Evolutionary conservation across 1,140 invertebrate species (phyloP).

Genomic region (Macrotrachela quadricornifera): DNA sequence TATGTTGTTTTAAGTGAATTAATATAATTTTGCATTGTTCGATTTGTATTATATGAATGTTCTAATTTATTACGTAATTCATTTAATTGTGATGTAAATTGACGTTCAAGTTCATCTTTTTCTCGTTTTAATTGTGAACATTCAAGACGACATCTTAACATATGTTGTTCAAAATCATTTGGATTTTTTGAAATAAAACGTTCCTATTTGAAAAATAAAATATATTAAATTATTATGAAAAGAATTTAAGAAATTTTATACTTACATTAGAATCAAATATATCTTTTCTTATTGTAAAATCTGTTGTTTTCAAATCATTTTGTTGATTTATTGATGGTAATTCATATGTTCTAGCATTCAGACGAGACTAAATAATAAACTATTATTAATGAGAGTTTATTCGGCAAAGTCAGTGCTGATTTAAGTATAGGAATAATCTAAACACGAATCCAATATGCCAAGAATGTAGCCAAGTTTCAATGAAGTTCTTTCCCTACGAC

Average conservation of each 20-base stretch:
- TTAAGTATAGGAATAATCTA: no score
- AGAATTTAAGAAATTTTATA: neutral
- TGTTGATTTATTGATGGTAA: no score
- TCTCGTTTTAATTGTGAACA: neutral
- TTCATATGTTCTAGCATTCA: no score
- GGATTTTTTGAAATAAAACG: neutral
- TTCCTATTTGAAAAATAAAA: neutral
- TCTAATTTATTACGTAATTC: slow-evolving; percentile 5
- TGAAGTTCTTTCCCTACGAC: no score
- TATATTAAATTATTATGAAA: no score
- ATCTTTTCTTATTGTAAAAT: no score
- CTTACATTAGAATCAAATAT: neutral
- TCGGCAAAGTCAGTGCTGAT: no score
- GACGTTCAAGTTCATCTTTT: neutral
- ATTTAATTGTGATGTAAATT: neutral
- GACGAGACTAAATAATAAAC: no score
- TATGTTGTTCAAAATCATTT: neutral
- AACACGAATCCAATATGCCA: no score
- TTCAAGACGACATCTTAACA: neutral
- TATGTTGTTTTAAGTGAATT: slow-evolving; percentile 8
- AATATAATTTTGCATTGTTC: slow-evolving; percentile 7
- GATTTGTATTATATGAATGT: slow-evolving; percentile 1
- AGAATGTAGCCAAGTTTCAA: no score
- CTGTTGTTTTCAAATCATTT: no score
- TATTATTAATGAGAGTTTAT: no score